Evolutionary conservation across 23 tunicate genomes (phyloP).

Genomic region (Diplosoma virens): DNA sequence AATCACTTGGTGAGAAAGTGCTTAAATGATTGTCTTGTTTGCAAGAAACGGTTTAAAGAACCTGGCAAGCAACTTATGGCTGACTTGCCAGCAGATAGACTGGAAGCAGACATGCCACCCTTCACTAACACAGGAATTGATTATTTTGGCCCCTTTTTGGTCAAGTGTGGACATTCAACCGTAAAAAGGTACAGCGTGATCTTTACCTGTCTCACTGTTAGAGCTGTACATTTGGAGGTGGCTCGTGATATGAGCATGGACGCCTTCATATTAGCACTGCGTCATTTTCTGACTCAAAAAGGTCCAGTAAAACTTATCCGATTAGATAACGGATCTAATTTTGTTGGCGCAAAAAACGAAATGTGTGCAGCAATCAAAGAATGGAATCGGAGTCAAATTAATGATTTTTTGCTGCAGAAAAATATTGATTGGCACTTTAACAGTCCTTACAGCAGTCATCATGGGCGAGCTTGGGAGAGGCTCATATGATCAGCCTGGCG

Average conservation of each 20-base stretch:
- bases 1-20: background rate
- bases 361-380: background rate
- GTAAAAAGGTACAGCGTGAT: background rate
- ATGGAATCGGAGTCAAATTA: background rate
- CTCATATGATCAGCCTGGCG: background rate
- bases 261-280: background rate
- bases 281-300: background rate
- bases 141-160: background rate
- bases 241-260: background rate
- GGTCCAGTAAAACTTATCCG: background rate
- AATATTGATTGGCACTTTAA: background rate
- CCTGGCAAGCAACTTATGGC: conserved; percentile 10
- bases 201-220: background rate
- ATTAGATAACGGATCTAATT: background rate
- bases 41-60: background rate
- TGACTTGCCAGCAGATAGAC: background rate
- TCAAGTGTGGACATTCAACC: background rate
- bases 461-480: background rate
- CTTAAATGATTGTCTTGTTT: background rate
- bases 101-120: background rate
- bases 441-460: background rate
- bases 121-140: background rate
- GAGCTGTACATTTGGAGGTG: background rate
- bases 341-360: background rate
- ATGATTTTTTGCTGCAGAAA: background rate